These are phyloP conservation scores for Ursus arctos DNA, from an alignment of 2,113 vertebrate species.

Conservation along the genomic window DNA sequence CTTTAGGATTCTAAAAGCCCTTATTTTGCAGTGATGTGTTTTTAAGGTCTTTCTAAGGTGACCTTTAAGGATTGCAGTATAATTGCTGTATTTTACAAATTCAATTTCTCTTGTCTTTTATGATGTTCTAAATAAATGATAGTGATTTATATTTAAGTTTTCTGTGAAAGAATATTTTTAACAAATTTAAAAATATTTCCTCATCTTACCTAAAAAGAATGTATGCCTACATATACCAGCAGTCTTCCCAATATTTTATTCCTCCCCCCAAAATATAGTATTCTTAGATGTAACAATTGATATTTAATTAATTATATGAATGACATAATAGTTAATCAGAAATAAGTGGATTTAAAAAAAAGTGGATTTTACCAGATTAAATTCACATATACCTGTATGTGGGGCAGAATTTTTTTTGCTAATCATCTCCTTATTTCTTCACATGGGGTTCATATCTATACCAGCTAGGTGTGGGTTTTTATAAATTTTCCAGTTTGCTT, in stretches of 20 bases:
- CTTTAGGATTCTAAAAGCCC: not conserved
- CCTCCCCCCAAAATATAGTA: not conserved
- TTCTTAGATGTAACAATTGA: not conserved
- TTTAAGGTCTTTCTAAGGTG: constrained; percentile 47
- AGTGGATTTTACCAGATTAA: not conserved
- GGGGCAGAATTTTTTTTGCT: not conserved
- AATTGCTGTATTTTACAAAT: not conserved
- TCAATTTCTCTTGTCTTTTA: constrained; percentile 1
- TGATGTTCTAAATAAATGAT: not conserved
- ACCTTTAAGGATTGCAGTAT: constrained; percentile 22
- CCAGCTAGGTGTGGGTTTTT: not conserved
- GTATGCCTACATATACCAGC: not conserved
- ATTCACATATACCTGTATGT: not conserved
- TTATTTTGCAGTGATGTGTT: constrained; percentile 22
- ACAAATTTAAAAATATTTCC: constrained; percentile 53
- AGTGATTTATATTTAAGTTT: not conserved
- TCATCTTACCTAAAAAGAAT: not conserved
- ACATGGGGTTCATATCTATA: not conserved
- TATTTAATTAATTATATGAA: not conserved
- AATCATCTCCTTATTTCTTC: not conserved
- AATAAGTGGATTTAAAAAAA: not conserved
- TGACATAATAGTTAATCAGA: not conserved
- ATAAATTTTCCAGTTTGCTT: not conserved
- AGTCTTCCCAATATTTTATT: not conserved
- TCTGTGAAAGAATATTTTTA: not conserved